Evolutionary conservation across 2,888 invertebrate species (phyloP).

Genomic region (Dasypogon diadema): DNA sequence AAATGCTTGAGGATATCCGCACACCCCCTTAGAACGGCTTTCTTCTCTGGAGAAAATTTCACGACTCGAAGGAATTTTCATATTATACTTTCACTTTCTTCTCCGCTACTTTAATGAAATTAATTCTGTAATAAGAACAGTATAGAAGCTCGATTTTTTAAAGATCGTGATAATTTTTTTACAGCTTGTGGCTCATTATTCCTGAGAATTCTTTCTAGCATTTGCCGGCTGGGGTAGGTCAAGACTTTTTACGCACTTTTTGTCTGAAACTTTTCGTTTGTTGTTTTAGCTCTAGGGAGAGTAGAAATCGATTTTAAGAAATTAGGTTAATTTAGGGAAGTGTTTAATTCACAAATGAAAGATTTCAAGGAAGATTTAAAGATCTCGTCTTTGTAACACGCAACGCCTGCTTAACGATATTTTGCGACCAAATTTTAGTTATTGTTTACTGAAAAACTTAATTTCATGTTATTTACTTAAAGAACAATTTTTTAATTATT

Average conservation of each 20-base stretch:
- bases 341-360: conserved; percentile 31
- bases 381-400: too few relatives aligned
- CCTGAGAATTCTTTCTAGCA: conserved; percentile 21
- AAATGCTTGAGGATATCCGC: conserved; percentile 48
- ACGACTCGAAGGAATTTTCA: conserved; percentile 52
- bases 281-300: conserved; percentile 53
- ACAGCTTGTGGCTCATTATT: conserved; percentile 55
- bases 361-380: conserved; percentile 6
- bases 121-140: conserved; percentile 54
- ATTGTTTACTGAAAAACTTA: too few relatives aligned
- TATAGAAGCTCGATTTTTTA: conserved; percentile 49
- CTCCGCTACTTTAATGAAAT: conserved; percentile 54
- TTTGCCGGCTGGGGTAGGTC: conserved; percentile 53
- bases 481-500: too few relatives aligned
- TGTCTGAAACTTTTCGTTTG: conserved; percentile 49
- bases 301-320: conserved; percentile 55
- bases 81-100: conserved; percentile 54
- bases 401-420: too few relatives aligned
- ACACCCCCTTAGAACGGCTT: conserved; percentile 5
- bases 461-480: too few relatives aligned
- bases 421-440: too few relatives aligned
- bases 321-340: conserved; percentile 56
- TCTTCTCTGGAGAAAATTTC: conserved; percentile 49
- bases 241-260: conserved; percentile 38
- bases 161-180: conserved; percentile 55